Evolutionary conservation across 2,888 invertebrate genomes (phyloP).

Genomic region (Nomada goodeniana): DNA sequence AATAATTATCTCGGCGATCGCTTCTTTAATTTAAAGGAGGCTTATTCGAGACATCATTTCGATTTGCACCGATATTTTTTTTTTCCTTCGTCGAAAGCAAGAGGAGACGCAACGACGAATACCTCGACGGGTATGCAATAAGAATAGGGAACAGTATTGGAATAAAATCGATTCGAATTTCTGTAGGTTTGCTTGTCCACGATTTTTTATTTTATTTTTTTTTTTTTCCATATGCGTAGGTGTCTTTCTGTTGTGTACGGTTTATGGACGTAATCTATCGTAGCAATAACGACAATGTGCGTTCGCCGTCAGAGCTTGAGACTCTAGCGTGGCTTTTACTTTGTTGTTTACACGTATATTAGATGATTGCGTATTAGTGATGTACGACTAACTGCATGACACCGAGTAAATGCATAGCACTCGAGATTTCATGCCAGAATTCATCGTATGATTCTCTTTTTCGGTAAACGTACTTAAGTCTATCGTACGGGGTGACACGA

Average conservation of each 20-base stretch:
- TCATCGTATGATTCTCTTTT: conserved; percentile 56
- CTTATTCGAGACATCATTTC: conserved; percentile 11
- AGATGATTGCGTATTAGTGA: conserved; percentile 70
- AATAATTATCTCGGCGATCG: conserved; percentile 7
- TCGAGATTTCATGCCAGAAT: conserved; percentile 61
- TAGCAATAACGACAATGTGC: conserved; percentile 36
- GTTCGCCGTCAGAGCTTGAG: conserved; percentile 52
- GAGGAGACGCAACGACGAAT: conserved; percentile 42
- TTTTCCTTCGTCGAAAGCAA: conserved; percentile 20
- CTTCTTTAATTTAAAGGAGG: conserved; percentile 5
- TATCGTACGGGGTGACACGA: conserved; percentile 16
- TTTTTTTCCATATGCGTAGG: conserved; percentile 9
- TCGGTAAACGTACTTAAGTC: conserved; percentile 45
- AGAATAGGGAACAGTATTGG: conserved; percentile 20
- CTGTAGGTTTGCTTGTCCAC: conserved; percentile 29
- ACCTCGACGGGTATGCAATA: conserved; percentile 57
- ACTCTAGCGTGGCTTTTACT: conserved; percentile 58
- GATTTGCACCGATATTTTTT: not conserved
- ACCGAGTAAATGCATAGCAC: conserved; percentile 66
- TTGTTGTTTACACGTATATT: conserved; percentile 63
- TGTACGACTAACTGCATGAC: conserved; percentile 68
- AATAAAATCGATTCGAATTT: conserved; percentile 29
- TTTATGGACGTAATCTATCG: conserved; percentile 38
- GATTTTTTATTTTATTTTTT: not conserved
- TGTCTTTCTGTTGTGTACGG: conserved; percentile 22